Evolutionary conservation across 2,888 invertebrate genomes (phyloP), one percentile per base, ranked within the genome.

Genomic region (Limnephilus lunatus): DNA sequence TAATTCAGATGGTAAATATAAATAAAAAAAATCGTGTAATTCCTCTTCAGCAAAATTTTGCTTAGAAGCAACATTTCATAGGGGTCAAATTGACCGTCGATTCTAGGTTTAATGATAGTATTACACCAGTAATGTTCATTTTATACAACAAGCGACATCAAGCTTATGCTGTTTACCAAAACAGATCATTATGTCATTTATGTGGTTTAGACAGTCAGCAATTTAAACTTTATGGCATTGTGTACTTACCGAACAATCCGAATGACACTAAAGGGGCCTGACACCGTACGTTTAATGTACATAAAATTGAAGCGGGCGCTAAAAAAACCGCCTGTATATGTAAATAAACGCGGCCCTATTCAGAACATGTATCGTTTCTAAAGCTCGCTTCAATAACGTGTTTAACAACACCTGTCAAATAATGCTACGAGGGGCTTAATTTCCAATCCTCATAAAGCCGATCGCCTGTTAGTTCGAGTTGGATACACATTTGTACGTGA

Each of bases 201-300:
- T n/a, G 68, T 4, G 68, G 68, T 68, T 68, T 68, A 68, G n/a
- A 68, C 68, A 68, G 25, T 68, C 68, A 68, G 25, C 68, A 68
- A 68, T 68, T 68, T 68, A 68, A 68, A 68, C 68, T 68, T 68
- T 68, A 68, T 68, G 68, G 68, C 68, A 68, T n/a, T 25, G 68
- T 68, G n/a, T 68, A 68, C 68, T n/a, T 68, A n/a, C 68, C 9
- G n/a, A 68, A 68, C 68, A 68, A 68, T 9, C 68, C 68, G n/a
- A 68, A 68, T 68, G 68, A 68, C 68, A 68, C 68, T 68, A 68
- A n/a, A 68, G 68, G 68, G 68, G 68, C n/a, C 68, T 68, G 68
- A n/a, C 68, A 68, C 68, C 68, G 68, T 68, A 25, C n/a, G n/a
- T 68, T n/a, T 68, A 68, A 68, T 68, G 68, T 68, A 68, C 68